A percentile compares a stretch with the other conserved stretches of the same genome.
phyloP scores from a whole-genome alignment of 2,797 vertebrate genomes.

The Poliocrania exsul region DNA sequence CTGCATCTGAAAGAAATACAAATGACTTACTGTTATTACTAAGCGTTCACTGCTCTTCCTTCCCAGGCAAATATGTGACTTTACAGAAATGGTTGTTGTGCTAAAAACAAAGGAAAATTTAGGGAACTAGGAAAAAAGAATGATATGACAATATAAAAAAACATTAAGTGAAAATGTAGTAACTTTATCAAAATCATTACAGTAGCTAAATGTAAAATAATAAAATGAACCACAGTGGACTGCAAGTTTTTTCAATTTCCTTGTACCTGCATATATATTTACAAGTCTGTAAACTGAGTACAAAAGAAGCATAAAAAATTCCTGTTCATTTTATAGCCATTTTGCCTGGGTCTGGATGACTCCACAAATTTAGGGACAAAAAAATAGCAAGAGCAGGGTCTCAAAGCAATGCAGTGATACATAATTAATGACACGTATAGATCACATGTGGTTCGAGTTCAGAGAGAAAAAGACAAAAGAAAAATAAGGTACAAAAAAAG shows the following conservation, averaged over 20 bases:
- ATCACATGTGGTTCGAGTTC: not conserved
- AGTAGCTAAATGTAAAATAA: not conserved
- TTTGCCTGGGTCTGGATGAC: not conserved
- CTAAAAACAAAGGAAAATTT: not conserved
- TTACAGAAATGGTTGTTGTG: not conserved
- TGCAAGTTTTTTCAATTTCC: not conserved
- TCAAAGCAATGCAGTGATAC: not conserved
- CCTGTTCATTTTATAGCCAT: not conserved
- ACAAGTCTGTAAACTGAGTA: not conserved
- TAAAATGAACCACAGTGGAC: not conserved
- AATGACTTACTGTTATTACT: not conserved
- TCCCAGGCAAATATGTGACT: not conserved
- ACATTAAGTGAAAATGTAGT: not conserved
- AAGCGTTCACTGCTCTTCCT: not conserved
- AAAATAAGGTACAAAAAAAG: not conserved
- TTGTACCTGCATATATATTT: not conserved
- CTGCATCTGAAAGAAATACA: not conserved
- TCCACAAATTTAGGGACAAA: not conserved
- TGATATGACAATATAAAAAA: not conserved
- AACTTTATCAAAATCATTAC: not conserved
- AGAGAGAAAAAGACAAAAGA: not conserved
- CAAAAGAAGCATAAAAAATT: not conserved
- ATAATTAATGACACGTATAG: not conserved
- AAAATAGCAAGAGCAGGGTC: not conserved
- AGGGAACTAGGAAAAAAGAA: not conserved